A percentile compares a stretch with the other conserved stretches of the same genome.
Conservation (phyloP, 2,888 invertebrate genomes). For the Caenorhabditis plicata region DNA sequence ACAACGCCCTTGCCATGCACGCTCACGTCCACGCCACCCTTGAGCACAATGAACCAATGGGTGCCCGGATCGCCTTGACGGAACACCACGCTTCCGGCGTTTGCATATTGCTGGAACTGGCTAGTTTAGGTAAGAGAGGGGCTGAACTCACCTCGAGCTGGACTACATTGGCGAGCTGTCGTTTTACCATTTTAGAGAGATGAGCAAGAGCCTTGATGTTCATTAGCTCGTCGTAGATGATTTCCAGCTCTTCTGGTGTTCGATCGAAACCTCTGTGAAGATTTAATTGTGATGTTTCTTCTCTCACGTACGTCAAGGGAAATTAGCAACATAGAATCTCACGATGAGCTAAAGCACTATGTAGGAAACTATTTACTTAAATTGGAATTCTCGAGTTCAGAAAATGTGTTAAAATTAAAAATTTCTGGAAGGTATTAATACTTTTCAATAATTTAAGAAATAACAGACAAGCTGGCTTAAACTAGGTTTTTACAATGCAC, state of each 20-base stretch:
- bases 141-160: slow-evolving; percentile 73
- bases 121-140: background rate
- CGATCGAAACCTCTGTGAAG: slow-evolving; percentile 78
- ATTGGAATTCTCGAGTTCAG: too few species aligned
- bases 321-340: too few species aligned
- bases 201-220: slow-evolving; percentile 81
- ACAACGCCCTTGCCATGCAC: slow-evolving; percentile 83
- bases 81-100: slow-evolving; percentile 71
- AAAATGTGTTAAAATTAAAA: too few species aligned
- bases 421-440: too few species aligned
- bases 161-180: slow-evolving; percentile 78
- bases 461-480: too few species aligned
- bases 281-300: too few species aligned
- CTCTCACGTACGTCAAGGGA: too few species aligned
- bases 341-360: too few species aligned
- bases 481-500: too few species aligned
- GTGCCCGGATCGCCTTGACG: slow-evolving; percentile 79
- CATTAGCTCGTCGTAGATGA: slow-evolving; percentile 80
- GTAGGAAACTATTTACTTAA: too few species aligned
- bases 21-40: slow-evolving; percentile 81
- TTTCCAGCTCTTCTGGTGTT: slow-evolving; percentile 78
- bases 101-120: slow-evolving; percentile 6
- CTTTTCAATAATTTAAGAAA: too few species aligned
- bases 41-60: slow-evolving; percentile 82
- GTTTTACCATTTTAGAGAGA: slow-evolving; percentile 72